Evolutionary conservation across 2,797 vertebrate genomes (phyloP), one percentile per base, ranked within the genome.

Genomic region (Xenopus petersii): DNA sequence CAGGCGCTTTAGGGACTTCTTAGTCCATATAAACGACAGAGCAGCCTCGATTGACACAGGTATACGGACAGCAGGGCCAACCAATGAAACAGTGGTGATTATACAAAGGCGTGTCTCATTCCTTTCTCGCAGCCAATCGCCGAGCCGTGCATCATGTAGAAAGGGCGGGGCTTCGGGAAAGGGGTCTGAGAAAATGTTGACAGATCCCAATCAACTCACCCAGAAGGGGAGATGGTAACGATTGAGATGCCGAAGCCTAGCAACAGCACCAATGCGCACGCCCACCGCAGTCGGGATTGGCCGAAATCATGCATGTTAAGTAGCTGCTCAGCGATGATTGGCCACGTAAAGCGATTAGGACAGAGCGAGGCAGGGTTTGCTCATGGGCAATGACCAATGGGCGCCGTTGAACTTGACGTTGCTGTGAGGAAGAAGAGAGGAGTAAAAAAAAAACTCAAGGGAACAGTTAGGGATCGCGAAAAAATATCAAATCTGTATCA

Each of bases 211-310:
- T 79, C 76, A 70, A 78, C 48, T 56, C 64, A 96, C 95, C 93
- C 76, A 77, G 67, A 7, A 2, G 48, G 73, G 54, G 54, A 56
- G 83, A 86, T 89, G 91, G 91, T 90, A 92, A 92, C 92, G 91
- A 91, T 89, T 87, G 84, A 83, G 88, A 91, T 93, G 93, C 89
- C 87, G 88, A 93, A 89, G 95, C 96, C 93, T 96, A 96, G 96
- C 95, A 98, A 98, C 96, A 97, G 92, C 87, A 83, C 78, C 81
- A 83, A 82, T 74, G 75, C 81, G 89, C 92, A 89, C 71, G 88
- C 95, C 90, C 83, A 84, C 81, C 21, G 30, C 15, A 62, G 7
- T 71, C 75, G 73, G 85, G 83, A 96, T 85, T 97, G 95, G 95
- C 7, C 60, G 1, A 2, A 77, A 67, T 1, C 54, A 79, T 89